Conservation (phyloP, 2,113 vertebrate genomes). For the Hoplias malabaricus region DNA sequence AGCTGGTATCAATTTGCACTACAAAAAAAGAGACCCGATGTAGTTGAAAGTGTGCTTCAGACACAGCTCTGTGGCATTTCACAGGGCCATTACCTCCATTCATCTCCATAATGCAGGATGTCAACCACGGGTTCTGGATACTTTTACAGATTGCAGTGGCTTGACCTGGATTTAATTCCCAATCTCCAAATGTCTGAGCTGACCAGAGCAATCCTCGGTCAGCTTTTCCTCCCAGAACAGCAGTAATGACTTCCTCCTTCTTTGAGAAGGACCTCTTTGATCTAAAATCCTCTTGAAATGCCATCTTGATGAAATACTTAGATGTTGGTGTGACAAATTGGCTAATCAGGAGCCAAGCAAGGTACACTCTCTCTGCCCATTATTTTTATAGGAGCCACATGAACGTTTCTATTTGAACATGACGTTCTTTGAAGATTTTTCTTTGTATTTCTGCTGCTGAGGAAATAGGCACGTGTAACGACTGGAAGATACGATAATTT, state of each 20-base stretch:
- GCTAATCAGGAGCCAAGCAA: neutral
- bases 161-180: constrained; percentile 33
- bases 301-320: neutral
- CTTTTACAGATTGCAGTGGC: constrained; percentile 17
- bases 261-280: neutral
- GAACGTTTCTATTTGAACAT: neutral
- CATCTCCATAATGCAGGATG: constrained; percentile 39
- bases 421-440: neutral
- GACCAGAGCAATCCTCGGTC: neutral
- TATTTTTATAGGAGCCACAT: neutral
- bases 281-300: neutral
- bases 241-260: neutral
- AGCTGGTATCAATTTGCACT: constrained; percentile 16
- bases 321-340: neutral
- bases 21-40: constrained; percentile 12
- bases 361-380: neutral
- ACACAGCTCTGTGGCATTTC: constrained; percentile 24
- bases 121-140: constrained; percentile 20
- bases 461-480: neutral
- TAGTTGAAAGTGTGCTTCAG: constrained; percentile 24
- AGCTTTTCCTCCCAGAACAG: neutral
- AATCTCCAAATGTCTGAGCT: neutral
- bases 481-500: neutral
- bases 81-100: constrained; percentile 37
- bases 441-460: neutral